Conservation (phyloP, 2,113 vertebrate species). For the Pseudopipra pipra region DNA sequence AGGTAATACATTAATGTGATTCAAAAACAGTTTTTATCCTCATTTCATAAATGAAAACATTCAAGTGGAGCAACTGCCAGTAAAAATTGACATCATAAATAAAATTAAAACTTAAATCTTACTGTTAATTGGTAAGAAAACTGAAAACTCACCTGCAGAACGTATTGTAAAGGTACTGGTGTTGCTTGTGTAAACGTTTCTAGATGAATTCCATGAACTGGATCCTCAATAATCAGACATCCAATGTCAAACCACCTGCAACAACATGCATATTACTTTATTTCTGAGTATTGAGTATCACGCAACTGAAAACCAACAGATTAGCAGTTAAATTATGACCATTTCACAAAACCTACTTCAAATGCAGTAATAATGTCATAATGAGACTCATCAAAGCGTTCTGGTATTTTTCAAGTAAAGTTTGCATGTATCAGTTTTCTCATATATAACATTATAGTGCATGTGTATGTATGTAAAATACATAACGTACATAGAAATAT, state of each 20-base stretch:
- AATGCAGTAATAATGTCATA: neutral
- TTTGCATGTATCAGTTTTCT: neutral
- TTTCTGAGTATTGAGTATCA: neutral
- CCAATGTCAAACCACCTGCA: constrained; percentile 96
- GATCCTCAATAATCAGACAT: constrained; percentile 93
- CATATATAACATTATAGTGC: neutral
- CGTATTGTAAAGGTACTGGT: constrained; percentile 85
- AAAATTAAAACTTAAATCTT: neutral
- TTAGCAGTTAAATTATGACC: neutral
- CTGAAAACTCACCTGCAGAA: constrained; percentile 84
- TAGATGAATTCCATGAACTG: constrained; percentile 82
- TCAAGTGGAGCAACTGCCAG: neutral
- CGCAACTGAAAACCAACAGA: neutral
- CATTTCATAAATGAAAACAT: neutral
- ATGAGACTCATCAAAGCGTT: neutral
- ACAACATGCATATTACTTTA: neutral
- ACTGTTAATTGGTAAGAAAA: neutral
- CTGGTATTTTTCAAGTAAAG: neutral
- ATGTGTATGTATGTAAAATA: neutral
- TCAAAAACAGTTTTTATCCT: neutral
- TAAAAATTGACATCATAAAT: neutral
- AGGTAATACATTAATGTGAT: neutral
- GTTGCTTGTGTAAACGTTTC: constrained; percentile 95
- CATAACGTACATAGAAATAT: neutral
- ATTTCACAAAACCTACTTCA: neutral